Percentiles rank a stretch among this genome's conserved stretches.
Conservation (phyloP, 2,888 invertebrate species). For the Hyposoter didymator region DNA sequence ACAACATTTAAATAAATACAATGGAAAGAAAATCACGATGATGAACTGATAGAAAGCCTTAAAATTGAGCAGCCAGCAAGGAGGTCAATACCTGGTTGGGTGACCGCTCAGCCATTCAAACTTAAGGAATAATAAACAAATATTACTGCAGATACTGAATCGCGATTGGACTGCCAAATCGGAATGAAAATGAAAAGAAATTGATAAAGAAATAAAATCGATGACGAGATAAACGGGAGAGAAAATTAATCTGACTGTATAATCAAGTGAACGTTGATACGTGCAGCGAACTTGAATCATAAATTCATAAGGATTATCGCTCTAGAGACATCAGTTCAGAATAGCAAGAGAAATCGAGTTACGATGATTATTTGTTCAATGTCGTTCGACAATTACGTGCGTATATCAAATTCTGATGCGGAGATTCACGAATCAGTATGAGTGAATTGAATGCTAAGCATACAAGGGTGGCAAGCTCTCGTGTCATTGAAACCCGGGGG, state of each 20-base stretch:
- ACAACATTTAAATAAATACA: not conserved
- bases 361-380: slow-evolving; percentile 48
- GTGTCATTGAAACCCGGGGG: slow-evolving; percentile 33
- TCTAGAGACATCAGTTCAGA: slow-evolving; percentile 43
- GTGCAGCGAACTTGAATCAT: slow-evolving; percentile 2
- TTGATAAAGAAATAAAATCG: not conserved
- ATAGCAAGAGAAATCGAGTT: slow-evolving; percentile 45
- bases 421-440: slow-evolving; percentile 13
- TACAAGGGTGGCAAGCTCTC: slow-evolving; percentile 14
- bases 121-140: not conserved
- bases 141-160: not conserved
- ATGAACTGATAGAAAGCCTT: not conserved
- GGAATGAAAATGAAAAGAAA: not conserved
- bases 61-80: too few species aligned
- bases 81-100: too few species aligned
- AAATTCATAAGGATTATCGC: slow-evolving; percentile 50
- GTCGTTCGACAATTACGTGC: slow-evolving; percentile 39
- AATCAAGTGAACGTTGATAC: slow-evolving; percentile 3
- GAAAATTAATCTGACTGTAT: not conserved
- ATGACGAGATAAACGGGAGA: not conserved
- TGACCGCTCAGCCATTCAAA: too few species aligned
- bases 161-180: not conserved
- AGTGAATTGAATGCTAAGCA: slow-evolving; percentile 23
- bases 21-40: not conserved
- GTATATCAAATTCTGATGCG: not conserved